Evolutionary conservation across 1,140 invertebrate species (phyloP).

Genomic region (Dufourea novaeangliae): DNA sequence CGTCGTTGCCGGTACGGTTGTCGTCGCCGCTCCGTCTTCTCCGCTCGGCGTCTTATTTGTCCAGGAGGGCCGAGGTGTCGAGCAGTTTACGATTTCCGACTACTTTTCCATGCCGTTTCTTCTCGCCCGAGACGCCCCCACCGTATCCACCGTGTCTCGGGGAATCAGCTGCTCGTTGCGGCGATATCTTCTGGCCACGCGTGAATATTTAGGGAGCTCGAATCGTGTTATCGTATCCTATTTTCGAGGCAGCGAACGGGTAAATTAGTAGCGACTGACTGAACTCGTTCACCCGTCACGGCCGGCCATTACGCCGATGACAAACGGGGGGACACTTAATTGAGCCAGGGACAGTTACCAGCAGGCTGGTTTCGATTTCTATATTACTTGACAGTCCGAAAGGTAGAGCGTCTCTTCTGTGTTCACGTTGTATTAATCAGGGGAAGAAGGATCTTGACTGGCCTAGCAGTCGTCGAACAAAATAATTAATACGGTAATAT

Average conservation of each 20-base stretch:
- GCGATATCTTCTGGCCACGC: not conserved
- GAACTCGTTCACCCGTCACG: not conserved
- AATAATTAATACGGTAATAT: too few relatives aligned
- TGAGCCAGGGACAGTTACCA: too few relatives aligned
- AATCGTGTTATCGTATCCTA: slow-evolving; percentile 1
- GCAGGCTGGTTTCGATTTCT: too few relatives aligned
- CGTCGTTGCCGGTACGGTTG: slow-evolving; percentile 34
- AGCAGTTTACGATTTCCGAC: slow-evolving; percentile 80
- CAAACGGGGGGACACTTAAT: not conserved
- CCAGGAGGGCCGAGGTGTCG: slow-evolving; percentile 78
- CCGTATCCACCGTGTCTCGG: not conserved
- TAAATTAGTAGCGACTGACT: not conserved
- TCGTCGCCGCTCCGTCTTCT: slow-evolving; percentile 60
- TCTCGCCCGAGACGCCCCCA: slow-evolving; percentile 35
- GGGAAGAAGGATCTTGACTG: too few relatives aligned
- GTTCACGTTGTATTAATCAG: too few relatives aligned
- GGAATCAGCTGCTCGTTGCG: not conserved
- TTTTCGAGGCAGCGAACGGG: not conserved
- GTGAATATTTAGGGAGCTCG: slow-evolving; percentile 4
- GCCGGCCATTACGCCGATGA: not conserved
- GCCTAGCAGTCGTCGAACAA: too few relatives aligned
- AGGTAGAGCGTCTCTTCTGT: too few relatives aligned
- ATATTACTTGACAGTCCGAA: too few relatives aligned
- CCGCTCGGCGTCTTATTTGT: slow-evolving; percentile 76
- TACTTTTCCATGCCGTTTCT: slow-evolving; percentile 67